Evolutionary conservation across 2,888 invertebrate genomes (phyloP).

Genomic region (Drosophila sordidula): DNA sequence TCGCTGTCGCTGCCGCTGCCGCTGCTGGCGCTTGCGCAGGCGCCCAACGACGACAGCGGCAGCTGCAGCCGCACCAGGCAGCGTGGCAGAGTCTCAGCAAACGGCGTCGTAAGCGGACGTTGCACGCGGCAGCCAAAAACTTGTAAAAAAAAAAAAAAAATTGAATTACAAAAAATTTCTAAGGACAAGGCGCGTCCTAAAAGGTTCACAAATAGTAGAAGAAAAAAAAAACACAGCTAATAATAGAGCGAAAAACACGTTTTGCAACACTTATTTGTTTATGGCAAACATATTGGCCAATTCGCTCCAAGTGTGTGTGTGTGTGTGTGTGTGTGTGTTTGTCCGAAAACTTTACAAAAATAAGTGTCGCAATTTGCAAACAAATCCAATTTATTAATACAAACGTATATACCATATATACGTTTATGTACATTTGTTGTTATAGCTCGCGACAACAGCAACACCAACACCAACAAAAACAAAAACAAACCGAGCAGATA

Average conservation of each 20-base stretch:
- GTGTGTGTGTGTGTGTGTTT: conserved; percentile 17
- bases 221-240: conserved; percentile 25
- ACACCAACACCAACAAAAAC: not conserved
- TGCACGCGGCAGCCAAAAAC: conserved; percentile 43
- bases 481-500: conserved; percentile 29
- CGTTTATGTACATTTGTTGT: conserved; percentile 11
- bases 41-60: conserved; percentile 45
- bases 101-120: conserved; percentile 75
- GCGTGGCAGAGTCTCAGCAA: conserved; percentile 70
- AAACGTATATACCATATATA: not conserved
- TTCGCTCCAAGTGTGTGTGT: conserved; percentile 3
- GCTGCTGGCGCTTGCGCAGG: conserved; percentile 56
- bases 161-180: conserved; percentile 7
- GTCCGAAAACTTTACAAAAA: conserved; percentile 33
- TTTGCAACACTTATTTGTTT: conserved; percentile 17
- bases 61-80: conserved; percentile 20
- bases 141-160: not conserved
- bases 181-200: conserved; percentile 19
- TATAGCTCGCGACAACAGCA: conserved; percentile 22
- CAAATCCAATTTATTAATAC: conserved; percentile 64
- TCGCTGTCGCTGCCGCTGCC: conserved; percentile 3
- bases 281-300: conserved; percentile 17
- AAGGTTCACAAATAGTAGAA: conserved; percentile 50
- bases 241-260: conserved; percentile 21
- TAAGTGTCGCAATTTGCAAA: conserved; percentile 69